These are phyloP conservation scores for Paedocypris micromegethes DNA, from an alignment of 2,797 vertebrate species.

Conservation along the genomic window DNA sequence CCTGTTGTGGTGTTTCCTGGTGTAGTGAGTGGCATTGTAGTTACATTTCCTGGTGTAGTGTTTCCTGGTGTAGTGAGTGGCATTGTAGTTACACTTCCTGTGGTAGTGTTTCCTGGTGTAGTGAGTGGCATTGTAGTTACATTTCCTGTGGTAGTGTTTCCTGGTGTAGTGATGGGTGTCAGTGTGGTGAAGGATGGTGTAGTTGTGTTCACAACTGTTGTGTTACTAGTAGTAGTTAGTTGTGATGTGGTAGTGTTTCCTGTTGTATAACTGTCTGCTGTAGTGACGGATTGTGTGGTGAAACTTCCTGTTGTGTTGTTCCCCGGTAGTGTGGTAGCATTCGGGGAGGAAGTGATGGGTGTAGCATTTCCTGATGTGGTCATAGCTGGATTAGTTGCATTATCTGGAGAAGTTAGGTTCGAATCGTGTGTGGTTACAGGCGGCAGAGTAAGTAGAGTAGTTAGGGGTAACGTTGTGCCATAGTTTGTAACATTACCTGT, in stretches of 20 bases:
- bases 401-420: constrained; percentile 1
- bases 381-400: constrained; percentile 7
- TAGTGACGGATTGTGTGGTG: neutral
- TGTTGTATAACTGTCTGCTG: constrained; percentile 18
- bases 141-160: neutral
- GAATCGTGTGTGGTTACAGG: neutral
- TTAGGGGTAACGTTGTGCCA: neutral
- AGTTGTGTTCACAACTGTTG: constrained; percentile 9
- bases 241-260: neutral
- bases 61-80: neutral
- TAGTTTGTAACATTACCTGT: neutral
- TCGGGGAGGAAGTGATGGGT: no score
- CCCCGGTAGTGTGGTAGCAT: no score
- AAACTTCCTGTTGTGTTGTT: no score
- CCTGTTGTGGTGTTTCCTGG: neutral
- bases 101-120: neutral
- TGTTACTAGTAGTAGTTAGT: constrained; percentile 2
- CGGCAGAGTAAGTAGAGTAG: constrained; percentile 7
- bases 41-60: neutral
- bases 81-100: neutral
- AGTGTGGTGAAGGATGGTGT: constrained; percentile 7
- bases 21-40: neutral
- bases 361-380: constrained; percentile 17
- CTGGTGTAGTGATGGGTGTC: neutral
- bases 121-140: neutral